Base-by-base conservation (phyloP, 2,888 invertebrate species). In the Polyommatus icarus region DNA sequence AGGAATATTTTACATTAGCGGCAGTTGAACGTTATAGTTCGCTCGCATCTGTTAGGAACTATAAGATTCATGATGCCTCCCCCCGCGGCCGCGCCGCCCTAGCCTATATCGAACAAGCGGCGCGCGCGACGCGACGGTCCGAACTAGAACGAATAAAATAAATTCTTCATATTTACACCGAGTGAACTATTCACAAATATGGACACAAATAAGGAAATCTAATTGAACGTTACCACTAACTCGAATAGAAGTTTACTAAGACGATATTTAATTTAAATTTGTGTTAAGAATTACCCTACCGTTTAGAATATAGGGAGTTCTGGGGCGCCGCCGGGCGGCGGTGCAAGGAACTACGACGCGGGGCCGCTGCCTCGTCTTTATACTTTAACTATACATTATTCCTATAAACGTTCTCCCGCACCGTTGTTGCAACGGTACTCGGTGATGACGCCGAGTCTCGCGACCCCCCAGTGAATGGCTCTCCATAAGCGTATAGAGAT, bases 11-110 rank as follows among this genome's bases (percentile, higher is more conserved):
- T 92, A 91, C 90, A 92, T 87, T 91, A 89, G 90, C 91, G 93
- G 93, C 93, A 93, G 91, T 91, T 92, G 94, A 94, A 94, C 92
- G 89, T 92, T 94, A 94, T 94, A 94, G 94, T 93, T 93, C 93
- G 87, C 92, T 93, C 92, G 92, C 93, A 91, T 91, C 89, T 87
- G 91, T 90, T 94, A 94, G 94, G 94, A 94, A 94, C 94, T 94
- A 94, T 94, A 94, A 94, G 87, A 94, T 94, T 93, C 93, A 93
- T 90, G 91, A 92, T 92, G 92, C 93, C 93, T 89, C 89, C 54
- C 87, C 85, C 86, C 86, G 86, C 86, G 88, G 82, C 78, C 82
- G 82, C 82, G 78, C 80, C 79, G 80, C 82, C 81, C 82, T 86
- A 86, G 79, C 71, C 82, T 89, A 88, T 91, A 89, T 88, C 59